Conservation (phyloP, 35 echinoderm and acorn worm genomes). For the Lytechinus variegatus region DNA sequence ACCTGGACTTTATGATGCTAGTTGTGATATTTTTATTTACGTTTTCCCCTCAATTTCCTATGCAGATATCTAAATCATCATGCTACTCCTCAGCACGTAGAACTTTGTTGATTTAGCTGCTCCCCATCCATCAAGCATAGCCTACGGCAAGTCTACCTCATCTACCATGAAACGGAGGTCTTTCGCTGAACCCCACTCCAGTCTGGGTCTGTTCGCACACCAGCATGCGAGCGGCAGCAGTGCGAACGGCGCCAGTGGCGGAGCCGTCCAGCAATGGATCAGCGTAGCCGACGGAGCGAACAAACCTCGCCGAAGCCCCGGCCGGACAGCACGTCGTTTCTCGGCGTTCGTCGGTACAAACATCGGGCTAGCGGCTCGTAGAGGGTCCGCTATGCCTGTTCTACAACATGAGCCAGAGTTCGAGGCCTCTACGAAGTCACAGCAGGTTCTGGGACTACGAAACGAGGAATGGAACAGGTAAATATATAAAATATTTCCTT, state of each 20-base stretch:
- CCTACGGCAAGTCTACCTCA: not conserved
- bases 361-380: slow-evolving; percentile 59
- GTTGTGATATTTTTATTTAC: not conserved
- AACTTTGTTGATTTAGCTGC: slow-evolving; percentile 24
- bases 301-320: slow-evolving; percentile 45
- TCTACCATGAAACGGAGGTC: slow-evolving; percentile 41
- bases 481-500: not conserved
- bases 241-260: not conserved
- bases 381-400: slow-evolving; percentile 90
- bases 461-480: slow-evolving; percentile 93
- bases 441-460: slow-evolving; percentile 88
- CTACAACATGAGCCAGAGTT: slow-evolving; percentile 67
- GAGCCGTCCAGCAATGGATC: slow-evolving; percentile 25
- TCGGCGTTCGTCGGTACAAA: slow-evolving; percentile 50
- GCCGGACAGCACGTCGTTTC: slow-evolving; percentile 40
- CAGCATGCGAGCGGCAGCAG: not conserved
- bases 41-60: not conserved
- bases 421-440: slow-evolving; percentile 78
- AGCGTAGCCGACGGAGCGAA: not conserved
- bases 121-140: not conserved
- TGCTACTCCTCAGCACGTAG: not conserved
- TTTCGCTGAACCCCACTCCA: slow-evolving; percentile 49
- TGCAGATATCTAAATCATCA: not conserved
- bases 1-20: not conserved
- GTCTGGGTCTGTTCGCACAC: not conserved